phyloP scores from a whole-genome alignment of 1,140 invertebrate genomes.

The Schlechtendalia chinensis region DNA sequence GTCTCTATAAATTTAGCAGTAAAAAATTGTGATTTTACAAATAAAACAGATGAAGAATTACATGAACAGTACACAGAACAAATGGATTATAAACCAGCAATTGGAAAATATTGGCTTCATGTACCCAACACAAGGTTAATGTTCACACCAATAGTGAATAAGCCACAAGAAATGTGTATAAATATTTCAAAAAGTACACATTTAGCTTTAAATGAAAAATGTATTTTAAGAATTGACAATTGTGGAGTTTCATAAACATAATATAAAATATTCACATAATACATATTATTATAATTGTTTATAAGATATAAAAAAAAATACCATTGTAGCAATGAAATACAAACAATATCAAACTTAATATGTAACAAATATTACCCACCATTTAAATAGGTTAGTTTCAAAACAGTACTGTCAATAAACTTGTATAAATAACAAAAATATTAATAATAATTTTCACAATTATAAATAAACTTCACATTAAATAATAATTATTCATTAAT shows the following conservation, averaged over 20 bases:
- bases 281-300: background rate
- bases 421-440: background rate
- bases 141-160: slow-evolving; percentile 12
- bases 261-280: background rate
- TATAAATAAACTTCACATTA: slow-evolving; percentile 4
- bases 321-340: background rate
- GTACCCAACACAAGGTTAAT: slow-evolving; percentile 51
- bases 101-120: slow-evolving; percentile 54
- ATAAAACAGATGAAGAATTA: slow-evolving; percentile 22
- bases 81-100: slow-evolving; percentile 50
- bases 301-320: background rate
- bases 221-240: slow-evolving; percentile 12
- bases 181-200: slow-evolving; percentile 49
- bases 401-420: background rate
- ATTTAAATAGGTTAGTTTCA: background rate
- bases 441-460: background rate
- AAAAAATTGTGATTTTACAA: slow-evolving; percentile 31
- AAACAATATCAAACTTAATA: background rate
- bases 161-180: slow-evolving; percentile 8
- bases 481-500: slow-evolving; percentile 3
- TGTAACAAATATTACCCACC: background rate
- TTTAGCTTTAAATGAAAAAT: slow-evolving; percentile 28
- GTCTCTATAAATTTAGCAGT: slow-evolving; percentile 51
- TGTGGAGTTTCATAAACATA: slow-evolving; percentile 32
- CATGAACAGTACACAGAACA: background rate